Evolutionary conservation across 2,113 vertebrate species (phyloP), one percentile per base, ranked within the genome.

Genomic region (Sardina pilchardus): DNA sequence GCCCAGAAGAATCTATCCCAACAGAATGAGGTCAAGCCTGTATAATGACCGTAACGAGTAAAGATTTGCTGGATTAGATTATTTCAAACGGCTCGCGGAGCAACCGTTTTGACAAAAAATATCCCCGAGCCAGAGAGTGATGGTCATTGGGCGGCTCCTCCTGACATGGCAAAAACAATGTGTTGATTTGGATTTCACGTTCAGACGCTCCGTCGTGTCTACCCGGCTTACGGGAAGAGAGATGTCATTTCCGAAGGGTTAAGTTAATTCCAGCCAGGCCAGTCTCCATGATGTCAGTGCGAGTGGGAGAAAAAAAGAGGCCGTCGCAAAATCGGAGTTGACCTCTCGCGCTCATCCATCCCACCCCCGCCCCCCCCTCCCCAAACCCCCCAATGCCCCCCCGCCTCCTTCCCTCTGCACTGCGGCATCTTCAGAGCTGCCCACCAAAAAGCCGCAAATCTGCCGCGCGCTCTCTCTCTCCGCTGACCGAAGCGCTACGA

Each of bases 21-120:
- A 94, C 94, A 94, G 94, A 95, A 95, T 91, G 93, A 94, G 94
- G 94, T 94, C 93, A 94, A 92, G 93, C 93, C 93, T 93, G 93
- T 91, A 93, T 94, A 94, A 94, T 93, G 92, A 94, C 93, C 91
- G 90, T 89, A 92, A 94, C 93, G 90, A 94, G 90, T 93, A 92
- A 92, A 93, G 93, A 94, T 93, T 92, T 85, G 44, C 89, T 82
- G 92, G 92, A 93, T 92, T 90, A 90, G 91, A 94, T 93, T 93
- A 93, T 93, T 92, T 94, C 89, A 92, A 92, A 92, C 90, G 44
- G 89, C 91, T 93, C 90, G 87, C 91, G 12, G 84, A 71, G 90
- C 92, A 84, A 59, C 88, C 91, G 92, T 92, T 92, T 91, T 92
- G 93, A 94, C 94, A 94, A 92, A 89, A 94, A 93, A 94, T 93